phyloP scores from a whole-genome alignment of 2,113 vertebrate genomes.

The Falco punctatus region DNA sequence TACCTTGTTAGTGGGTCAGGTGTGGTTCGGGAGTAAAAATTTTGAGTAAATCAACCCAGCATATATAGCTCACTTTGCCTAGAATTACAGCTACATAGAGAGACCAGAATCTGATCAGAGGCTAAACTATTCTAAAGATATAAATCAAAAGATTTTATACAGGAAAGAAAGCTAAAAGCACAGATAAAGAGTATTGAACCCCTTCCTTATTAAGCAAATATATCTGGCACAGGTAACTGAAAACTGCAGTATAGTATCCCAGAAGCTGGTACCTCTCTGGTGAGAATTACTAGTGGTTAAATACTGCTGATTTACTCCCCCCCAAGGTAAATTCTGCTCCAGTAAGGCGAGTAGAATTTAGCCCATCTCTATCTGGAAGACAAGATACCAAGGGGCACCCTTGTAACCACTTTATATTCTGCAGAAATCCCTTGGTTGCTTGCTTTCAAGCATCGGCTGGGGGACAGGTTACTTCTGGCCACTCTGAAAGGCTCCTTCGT shows the following conservation, averaged over 20 bases:
- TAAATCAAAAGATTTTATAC: not conserved
- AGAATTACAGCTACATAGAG: not conserved
- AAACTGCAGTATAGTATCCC: not conserved
- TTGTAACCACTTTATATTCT: not conserved
- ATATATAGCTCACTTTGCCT: not conserved
- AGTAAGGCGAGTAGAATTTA: not conserved
- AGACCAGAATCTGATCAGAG: constrained; percentile 2
- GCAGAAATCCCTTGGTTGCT: not conserved
- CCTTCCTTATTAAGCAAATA: not conserved
- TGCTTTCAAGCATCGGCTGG: not conserved
- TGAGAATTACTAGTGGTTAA: not conserved
- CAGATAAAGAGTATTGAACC: not conserved
- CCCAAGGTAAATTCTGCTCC: not conserved
- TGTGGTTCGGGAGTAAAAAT: not conserved
- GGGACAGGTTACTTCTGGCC: not conserved
- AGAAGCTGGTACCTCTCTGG: not conserved
- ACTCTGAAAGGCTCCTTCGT: not conserved
- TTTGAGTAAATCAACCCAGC: not conserved
- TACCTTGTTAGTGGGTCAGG: not conserved
- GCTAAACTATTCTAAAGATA: not conserved
- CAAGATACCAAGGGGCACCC: not conserved
- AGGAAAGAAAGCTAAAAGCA: not conserved
- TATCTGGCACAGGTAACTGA: not conserved
- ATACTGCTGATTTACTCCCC: not conserved
- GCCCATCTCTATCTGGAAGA: not conserved